These are phyloP conservation scores for Pollenia griseotomentosa DNA, from an alignment of 2,888 invertebrate species.

Conservation along the genomic window DNA sequence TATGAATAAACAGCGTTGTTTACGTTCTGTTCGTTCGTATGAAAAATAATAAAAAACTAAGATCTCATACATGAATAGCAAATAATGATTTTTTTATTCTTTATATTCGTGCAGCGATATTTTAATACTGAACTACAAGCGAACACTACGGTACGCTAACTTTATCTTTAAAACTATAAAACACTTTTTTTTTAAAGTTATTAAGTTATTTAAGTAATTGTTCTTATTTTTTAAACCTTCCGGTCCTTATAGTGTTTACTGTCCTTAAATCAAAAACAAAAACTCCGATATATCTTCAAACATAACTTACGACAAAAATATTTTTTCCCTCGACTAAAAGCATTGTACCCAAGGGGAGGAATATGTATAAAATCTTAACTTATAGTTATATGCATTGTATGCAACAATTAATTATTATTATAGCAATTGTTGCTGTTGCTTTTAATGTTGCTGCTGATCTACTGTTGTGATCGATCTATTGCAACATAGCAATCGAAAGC, in stretches of 20 bases:
- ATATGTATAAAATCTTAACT: background rate
- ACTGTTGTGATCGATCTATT: conserved; percentile 63
- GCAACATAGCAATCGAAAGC: conserved; percentile 18
- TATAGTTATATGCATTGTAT: conserved; percentile 45
- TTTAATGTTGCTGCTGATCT: conserved; percentile 44
- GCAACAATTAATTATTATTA: conserved; percentile 71
- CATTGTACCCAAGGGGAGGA: background rate
- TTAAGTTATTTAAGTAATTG: no score
- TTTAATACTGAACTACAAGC: no score
- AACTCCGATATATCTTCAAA: conserved; percentile 27
- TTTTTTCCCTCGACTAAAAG: conserved; percentile 29
- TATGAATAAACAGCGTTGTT: no score
- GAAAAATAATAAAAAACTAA: no score
- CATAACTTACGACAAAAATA: conserved; percentile 21
- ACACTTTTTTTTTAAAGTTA: no score
- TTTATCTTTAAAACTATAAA: no score
- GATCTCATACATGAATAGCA: no score
- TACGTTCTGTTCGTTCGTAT: no score
- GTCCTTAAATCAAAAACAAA: conserved; percentile 9
- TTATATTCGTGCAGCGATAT: no score
- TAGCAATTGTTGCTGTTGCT: conserved; percentile 38
- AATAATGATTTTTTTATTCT: no score
- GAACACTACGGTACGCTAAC: no score
- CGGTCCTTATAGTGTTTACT: conserved; percentile 15
- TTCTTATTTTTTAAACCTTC: background rate